These are phyloP conservation scores for Andrena marginata DNA, from an alignment of 2,888 invertebrate species.

Conservation along the genomic window DNA sequence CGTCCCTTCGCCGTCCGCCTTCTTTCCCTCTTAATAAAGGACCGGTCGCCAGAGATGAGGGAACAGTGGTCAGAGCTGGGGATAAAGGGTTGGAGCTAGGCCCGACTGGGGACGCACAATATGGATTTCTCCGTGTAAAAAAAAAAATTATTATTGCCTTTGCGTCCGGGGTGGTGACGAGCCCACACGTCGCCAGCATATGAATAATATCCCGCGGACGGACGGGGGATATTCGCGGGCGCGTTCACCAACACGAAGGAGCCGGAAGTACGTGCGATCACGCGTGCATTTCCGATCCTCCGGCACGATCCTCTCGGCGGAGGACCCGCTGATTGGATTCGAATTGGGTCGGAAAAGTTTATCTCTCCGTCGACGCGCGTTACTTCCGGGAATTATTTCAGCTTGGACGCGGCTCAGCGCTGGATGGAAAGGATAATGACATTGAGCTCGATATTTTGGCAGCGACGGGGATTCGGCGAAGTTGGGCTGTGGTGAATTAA, in stretches of 20 bases:
- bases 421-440: slow-evolving; percentile 32
- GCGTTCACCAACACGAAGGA: slow-evolving; percentile 9
- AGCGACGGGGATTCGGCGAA: too few relatives aligned
- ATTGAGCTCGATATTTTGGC: slow-evolving; percentile 4
- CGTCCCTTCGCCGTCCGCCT: too few relatives aligned
- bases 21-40: slow-evolving; percentile 18
- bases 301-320: slow-evolving; percentile 66
- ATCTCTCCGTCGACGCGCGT: slow-evolving; percentile 64
- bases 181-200: slow-evolving; percentile 73
- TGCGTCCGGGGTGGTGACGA: slow-evolving; percentile 71
- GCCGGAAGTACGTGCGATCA: slow-evolving; percentile 18
- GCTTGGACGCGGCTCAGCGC: not conserved
- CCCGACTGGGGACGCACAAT: slow-evolving; percentile 22
- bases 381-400: slow-evolving; percentile 63
- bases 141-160: slow-evolving; percentile 76
- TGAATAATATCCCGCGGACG: slow-evolving; percentile 77
- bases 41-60: slow-evolving; percentile 7
- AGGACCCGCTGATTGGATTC: slow-evolving; percentile 79
- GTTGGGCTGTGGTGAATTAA: too few relatives aligned
- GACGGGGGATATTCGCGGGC: slow-evolving; percentile 49
- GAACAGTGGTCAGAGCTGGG: not conserved
- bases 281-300: slow-evolving; percentile 45
- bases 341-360: slow-evolving; percentile 73
- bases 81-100: slow-evolving; percentile 7
- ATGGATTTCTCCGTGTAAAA: slow-evolving; percentile 1